Percentiles rank a stretch among this genome's conserved stretches.
phyloP scores from a whole-genome alignment of 2,797 vertebrate genomes.

The Astyanax mexicanus region DNA sequence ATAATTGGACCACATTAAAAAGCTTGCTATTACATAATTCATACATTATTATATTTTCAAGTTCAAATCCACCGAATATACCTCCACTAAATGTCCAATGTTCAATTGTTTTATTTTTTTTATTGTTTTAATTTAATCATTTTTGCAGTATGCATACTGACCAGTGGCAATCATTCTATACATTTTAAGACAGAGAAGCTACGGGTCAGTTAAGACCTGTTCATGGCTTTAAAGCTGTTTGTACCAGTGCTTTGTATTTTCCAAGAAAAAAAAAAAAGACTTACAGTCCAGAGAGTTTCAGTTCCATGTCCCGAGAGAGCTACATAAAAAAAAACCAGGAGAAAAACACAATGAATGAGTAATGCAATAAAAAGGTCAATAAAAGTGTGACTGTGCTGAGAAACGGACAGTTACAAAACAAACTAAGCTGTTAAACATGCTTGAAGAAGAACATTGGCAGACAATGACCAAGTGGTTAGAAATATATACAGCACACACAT shows the following conservation, averaged over 20 bases:
- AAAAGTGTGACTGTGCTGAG: conserved; percentile 12
- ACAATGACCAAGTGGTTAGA: conserved; percentile 32
- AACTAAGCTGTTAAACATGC: conserved; percentile 48
- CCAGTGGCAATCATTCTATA: too few species aligned
- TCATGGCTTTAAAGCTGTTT: neutral
- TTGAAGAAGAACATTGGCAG: conserved; percentile 52
- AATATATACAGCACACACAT: conserved; percentile 64
- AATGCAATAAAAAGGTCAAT: neutral
- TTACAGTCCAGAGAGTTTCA: conserved; percentile 31
- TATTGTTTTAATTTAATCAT: too few species aligned
- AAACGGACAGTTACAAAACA: conserved; percentile 33
- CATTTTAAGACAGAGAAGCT: too few species aligned
- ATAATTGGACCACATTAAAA: too few species aligned
- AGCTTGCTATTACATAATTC: too few species aligned
- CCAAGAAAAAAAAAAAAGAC: conserved; percentile 9
- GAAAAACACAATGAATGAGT: conserved; percentile 9
- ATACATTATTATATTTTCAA: too few species aligned
- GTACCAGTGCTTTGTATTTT: neutral
- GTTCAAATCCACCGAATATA: too few species aligned
- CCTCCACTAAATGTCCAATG: too few species aligned
- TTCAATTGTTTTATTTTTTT: too few species aligned
- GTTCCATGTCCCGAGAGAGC: conserved; percentile 49
- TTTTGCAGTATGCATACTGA: too few species aligned
- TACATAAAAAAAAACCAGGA: conserved; percentile 9
- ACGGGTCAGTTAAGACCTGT: too few species aligned